phyloP scores from a whole-genome alignment of 2,797 vertebrate species.

The Anguilla pacifica region DNA sequence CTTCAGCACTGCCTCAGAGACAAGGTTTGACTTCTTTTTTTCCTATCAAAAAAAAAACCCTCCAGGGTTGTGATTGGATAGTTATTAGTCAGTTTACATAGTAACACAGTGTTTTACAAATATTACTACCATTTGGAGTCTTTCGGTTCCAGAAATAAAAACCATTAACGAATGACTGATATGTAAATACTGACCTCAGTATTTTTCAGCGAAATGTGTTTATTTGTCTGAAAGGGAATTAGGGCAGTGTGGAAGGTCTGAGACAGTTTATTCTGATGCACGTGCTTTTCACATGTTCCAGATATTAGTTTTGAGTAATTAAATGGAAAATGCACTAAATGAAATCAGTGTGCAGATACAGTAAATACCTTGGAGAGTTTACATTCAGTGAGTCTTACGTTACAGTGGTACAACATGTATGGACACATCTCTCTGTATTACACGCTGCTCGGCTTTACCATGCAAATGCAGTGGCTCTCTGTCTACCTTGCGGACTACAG shows the following conservation, averaged over 20 bases:
- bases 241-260: conserved; percentile 51
- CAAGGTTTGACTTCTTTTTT: conserved; percentile 55
- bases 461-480: neutral
- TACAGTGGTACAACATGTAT: conserved; percentile 16
- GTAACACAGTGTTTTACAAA: conserved; percentile 9
- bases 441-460: conserved; percentile 15
- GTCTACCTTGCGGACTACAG: neutral
- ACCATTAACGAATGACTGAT: conserved; percentile 21
- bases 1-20: conserved; percentile 63
- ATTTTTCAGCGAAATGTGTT: conserved; percentile 36
- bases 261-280: conserved; percentile 48
- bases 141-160: neutral
- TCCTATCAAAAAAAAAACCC: too few relatives aligned
- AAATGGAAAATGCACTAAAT: conserved; percentile 56
- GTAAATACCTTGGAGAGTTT: conserved; percentile 47
- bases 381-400: conserved; percentile 13
- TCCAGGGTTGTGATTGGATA: neutral
- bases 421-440: conserved; percentile 4
- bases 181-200: conserved; percentile 32
- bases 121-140: conserved; percentile 8
- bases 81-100: conserved; percentile 12
- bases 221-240: conserved; percentile 45
- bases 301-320: conserved; percentile 59
- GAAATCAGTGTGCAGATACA: conserved; percentile 51
- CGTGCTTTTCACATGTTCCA: conserved; percentile 60